phyloP scores from a whole-genome alignment of 53 echinoderm and acorn worm species.

The Antedon mediterranea region DNA sequence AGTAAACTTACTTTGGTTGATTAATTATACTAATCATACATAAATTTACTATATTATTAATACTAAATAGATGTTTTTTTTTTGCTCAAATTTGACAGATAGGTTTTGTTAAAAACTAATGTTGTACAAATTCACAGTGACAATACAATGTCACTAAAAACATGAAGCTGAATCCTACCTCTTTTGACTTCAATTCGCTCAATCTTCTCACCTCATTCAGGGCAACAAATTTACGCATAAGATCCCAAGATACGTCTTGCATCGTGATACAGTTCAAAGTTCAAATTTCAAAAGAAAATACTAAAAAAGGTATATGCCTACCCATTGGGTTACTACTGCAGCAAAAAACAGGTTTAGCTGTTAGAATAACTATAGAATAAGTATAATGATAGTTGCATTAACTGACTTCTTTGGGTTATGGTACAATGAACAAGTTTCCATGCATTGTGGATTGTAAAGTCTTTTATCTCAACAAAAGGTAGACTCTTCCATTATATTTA shows the following conservation, averaged over 20 bases:
- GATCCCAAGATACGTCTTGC: not conserved
- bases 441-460: not conserved
- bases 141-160: no score
- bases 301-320: no score
- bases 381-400: not conserved
- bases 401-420: not conserved
- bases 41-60: no score
- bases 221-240: not conserved
- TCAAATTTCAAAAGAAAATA: not conserved
- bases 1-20: no score
- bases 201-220: not conserved
- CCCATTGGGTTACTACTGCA: no score
- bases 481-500: not conserved
- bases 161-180: not conserved
- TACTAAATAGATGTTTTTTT: no score
- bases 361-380: not conserved
- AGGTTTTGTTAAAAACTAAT: no score
- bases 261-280: not conserved
- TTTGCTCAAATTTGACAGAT: no score
- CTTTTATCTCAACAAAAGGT: not conserved
- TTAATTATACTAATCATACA: no score
- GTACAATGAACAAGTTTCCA: not conserved
- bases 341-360: not conserved
- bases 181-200: not conserved
- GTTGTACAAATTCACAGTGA: no score